Evolutionary conservation across 2,888 invertebrate species (phyloP), one percentile per base, ranked within the genome.

Genomic region (Coremacera marginata): DNA sequence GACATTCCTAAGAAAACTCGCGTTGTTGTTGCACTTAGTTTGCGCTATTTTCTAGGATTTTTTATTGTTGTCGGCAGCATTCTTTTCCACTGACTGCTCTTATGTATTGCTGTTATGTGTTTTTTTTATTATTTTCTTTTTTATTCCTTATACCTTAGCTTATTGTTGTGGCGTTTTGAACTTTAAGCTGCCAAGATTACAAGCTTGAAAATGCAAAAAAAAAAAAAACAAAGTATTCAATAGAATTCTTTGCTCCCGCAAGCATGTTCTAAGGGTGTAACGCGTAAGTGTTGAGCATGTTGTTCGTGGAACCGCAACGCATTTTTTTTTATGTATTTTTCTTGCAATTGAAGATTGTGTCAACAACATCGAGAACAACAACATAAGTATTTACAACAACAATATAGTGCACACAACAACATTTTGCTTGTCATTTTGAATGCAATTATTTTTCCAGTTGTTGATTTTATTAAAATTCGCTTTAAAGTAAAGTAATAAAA

Each of bases 341-440:
- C 27, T 62, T 62, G 14, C 60, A 62, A 25, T 27, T 62, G 16
- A 27, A 62, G 60, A 62, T 25, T 62, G 60, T 62, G 60, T 62
- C 60, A 62, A 62, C 60, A 62, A 27, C 60, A 62, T 4, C 60
- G 25, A 16, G 25, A 27, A 62, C 25, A 31, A 27, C 11, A 44
- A 44, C 44, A 44, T 11, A 11, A 44, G 11, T 11, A 44, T 37
- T 37, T 37, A 44, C 44, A 44, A 44, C 14, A 44, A 37, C 37
- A 31, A 31, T 5, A 37, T 37, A 8, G 5, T 8, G 37, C 37
- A 8, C 37, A 37, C 37, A 37, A 37, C 37, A 37, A 8, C 37
- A 37, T 37, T 8, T 5, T 37, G 37, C 5, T 37, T 37, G 44
- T 44, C 11, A 11, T 44, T 14, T 44, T 44, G 44, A 44, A 44